Conservation (phyloP, 92 coral and sea anemone genomes). For the Phenganax marumi region DNA sequence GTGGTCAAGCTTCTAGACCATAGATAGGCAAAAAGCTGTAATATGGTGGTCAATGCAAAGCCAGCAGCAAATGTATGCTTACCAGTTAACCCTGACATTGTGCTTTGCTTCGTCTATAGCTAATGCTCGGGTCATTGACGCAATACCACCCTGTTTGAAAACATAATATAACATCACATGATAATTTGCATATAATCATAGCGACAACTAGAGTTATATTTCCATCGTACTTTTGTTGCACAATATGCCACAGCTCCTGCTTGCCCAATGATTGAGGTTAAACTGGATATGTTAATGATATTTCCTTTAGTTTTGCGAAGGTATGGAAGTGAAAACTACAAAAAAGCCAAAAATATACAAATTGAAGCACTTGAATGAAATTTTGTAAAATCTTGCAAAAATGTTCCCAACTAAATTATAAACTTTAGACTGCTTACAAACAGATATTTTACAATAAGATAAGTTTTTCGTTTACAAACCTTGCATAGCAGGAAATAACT, state of each 20-base stretch:
- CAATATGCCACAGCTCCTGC: constrained; percentile 80
- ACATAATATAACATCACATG: not conserved
- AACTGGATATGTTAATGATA: constrained; percentile 86
- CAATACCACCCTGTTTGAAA: constrained; percentile 73
- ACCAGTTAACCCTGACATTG: constrained; percentile 95
- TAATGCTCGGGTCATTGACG: constrained; percentile 87
- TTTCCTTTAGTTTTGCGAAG: constrained; percentile 84
- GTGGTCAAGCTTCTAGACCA: no score
- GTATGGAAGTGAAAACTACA: constrained; percentile 74
- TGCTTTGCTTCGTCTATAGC: constrained; percentile 92
- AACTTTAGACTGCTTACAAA: not conserved
- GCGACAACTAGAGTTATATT: not conserved
- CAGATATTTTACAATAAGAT: not conserved
- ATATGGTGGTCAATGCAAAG: not conserved
- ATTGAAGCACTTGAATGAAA: not conserved
- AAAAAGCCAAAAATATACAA: not conserved
- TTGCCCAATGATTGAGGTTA: constrained; percentile 88
- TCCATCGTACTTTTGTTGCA: constrained; percentile 67
- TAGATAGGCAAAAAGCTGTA: no score
- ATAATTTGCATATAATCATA: not conserved
- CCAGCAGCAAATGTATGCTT: not conserved
- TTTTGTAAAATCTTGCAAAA: no score
- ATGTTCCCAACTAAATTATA: no score
- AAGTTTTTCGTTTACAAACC: constrained; percentile 41
- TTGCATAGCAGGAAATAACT: constrained; percentile 83